Conservation (phyloP, 2,888 invertebrate species). For the Endotricha flammealis region DNA sequence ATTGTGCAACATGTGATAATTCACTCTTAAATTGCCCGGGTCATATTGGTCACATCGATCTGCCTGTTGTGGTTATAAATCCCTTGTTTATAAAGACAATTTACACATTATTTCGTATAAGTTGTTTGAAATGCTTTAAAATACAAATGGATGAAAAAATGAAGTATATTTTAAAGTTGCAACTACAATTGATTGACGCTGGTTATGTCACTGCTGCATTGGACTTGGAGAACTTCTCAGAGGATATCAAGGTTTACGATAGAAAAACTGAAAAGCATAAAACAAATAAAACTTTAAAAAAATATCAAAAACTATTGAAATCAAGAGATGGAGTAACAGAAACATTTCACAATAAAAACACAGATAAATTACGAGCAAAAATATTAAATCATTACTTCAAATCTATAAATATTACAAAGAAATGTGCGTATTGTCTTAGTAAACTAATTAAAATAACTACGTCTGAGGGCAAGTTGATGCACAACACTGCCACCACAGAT, state of each 20-base stretch:
- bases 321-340: conserved; percentile 43
- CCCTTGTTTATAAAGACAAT: conserved; percentile 91
- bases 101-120: conserved; percentile 80
- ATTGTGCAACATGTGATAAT: conserved; percentile 89
- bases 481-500: conserved; percentile 44
- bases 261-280: conserved; percentile 61
- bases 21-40: conserved; percentile 86
- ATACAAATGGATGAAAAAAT: conserved; percentile 78
- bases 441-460: conserved; percentile 75
- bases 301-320: conserved; percentile 52
- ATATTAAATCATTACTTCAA: conserved; percentile 66
- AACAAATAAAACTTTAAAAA: conserved; percentile 59
- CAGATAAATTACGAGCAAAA: conserved; percentile 63
- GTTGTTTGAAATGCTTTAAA: conserved; percentile 84
- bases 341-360: conserved; percentile 66
- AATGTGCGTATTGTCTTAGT: conserved; percentile 76
- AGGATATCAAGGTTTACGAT: conserved; percentile 47
- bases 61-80: conserved; percentile 93
- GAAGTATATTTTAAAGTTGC: conserved; percentile 80
- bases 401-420: conserved; percentile 58
- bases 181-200: conserved; percentile 83
- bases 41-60: conserved; percentile 95
- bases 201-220: conserved; percentile 86
- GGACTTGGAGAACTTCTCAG: conserved; percentile 75
- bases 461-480: conserved; percentile 80